Percentiles rank a stretch among this genome's conserved stretches.
Conservation (phyloP, 1,140 invertebrate genomes). For the Drosophila ercepeae region DNA sequence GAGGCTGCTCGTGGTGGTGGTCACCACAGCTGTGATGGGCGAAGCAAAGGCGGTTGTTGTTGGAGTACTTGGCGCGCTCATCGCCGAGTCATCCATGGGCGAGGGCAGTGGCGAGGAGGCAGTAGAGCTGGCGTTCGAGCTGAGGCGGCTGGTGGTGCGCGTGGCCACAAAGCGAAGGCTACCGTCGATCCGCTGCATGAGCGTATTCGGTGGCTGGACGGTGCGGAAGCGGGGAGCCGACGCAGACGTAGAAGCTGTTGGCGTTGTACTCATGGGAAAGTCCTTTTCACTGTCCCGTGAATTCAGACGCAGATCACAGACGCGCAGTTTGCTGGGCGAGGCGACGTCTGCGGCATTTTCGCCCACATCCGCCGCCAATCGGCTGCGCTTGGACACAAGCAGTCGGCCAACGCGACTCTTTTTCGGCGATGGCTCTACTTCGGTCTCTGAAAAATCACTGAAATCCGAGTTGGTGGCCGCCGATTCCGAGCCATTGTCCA, state of each 20-base stretch:
- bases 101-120: conserved; percentile 84
- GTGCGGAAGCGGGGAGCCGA: conserved; percentile 61
- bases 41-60: conserved; percentile 64
- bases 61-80: conserved; percentile 83
- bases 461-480: conserved; percentile 84
- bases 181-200: conserved; percentile 66
- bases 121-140: conserved; percentile 82
- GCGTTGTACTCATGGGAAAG: conserved; percentile 74
- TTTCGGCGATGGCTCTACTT: conserved; percentile 89
- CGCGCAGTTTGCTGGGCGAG: conserved; percentile 86
- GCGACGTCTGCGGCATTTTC: conserved; percentile 84
- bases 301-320: conserved; percentile 86
- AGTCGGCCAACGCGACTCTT: conserved; percentile 86
- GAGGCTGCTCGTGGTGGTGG: conserved; percentile 26
- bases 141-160: conserved; percentile 64
- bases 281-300: conserved; percentile 85
- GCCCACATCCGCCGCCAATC: conserved; percentile 53
- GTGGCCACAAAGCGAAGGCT: conserved; percentile 62
- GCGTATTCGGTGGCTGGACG: conserved; percentile 70
- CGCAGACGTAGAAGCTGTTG: conserved; percentile 49
- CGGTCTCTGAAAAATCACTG: conserved; percentile 86
- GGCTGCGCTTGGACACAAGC: conserved; percentile 69
- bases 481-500: conserved; percentile 85
- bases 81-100: conserved; percentile 75
- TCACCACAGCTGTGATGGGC: conserved; percentile 10